These are phyloP conservation scores for Cordilura impudica DNA, from an alignment of 2,888 invertebrate species.

Conservation along the genomic window DNA sequence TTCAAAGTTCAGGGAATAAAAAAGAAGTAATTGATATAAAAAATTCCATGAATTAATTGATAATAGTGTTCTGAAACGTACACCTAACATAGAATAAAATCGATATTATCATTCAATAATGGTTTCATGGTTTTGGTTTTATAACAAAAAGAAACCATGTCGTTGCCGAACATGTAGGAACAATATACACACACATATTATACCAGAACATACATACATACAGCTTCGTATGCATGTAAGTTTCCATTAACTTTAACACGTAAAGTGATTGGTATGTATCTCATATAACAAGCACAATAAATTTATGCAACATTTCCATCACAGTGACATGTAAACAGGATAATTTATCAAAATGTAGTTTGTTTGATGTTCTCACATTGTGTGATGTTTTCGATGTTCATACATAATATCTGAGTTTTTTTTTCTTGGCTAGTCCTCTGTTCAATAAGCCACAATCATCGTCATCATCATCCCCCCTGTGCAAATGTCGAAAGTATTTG, in stretches of 20 bases:
- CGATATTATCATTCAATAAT: conserved; percentile 56
- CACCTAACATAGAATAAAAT: conserved; percentile 22
- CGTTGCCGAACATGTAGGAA: background rate
- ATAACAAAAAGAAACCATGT: conserved; percentile 10
- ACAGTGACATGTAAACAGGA: conserved; percentile 60
- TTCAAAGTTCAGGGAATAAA: too few relatives aligned
- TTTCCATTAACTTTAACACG: conserved; percentile 25
- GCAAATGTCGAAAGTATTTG: background rate
- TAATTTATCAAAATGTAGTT: conserved; percentile 59
- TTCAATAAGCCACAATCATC: conserved; percentile 29
- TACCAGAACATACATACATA: background rate
- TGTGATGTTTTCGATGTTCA: background rate
- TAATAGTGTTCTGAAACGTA: too few relatives aligned
- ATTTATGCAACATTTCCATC: conserved; percentile 60
- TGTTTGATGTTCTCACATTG: background rate
- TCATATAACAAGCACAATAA: conserved; percentile 50
- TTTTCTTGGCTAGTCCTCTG: background rate
- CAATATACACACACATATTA: too few relatives aligned
- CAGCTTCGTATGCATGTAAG: background rate
- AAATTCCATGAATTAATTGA: too few relatives aligned
- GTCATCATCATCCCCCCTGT: background rate
- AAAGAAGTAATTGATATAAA: too few relatives aligned
- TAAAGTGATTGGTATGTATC: conserved; percentile 57
- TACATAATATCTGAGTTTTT: background rate
- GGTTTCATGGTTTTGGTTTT: conserved; percentile 28